Evolutionary conservation across 2,888 invertebrate species (phyloP).

Genomic region (Agonopterix subpropinquella): DNA sequence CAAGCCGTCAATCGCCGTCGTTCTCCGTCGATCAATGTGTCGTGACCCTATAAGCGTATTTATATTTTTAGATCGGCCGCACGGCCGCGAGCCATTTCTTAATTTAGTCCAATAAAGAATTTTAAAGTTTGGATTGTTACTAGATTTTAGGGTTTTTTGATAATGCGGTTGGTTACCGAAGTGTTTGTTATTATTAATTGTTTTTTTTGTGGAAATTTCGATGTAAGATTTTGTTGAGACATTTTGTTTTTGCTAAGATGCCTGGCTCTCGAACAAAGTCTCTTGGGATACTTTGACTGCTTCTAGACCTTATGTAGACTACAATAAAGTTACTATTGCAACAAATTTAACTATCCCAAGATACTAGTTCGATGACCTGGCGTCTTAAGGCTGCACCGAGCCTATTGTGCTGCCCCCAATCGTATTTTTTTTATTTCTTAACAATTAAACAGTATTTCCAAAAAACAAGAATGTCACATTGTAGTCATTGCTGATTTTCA

Average conservation of each 20-base stretch:
- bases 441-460: no score
- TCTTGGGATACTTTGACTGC: neutral
- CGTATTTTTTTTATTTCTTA: no score
- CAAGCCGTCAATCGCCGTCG: no score
- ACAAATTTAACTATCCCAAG: no score
- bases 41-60: neutral
- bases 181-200: neutral
- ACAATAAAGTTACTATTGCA: no score
- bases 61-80: slow-evolving; percentile 1
- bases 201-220: neutral
- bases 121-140: slow-evolving; percentile 30
- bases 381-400: no score
- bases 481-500: no score
- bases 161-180: slow-evolving; percentile 13
- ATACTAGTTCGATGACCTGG: no score
- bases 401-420: no score
- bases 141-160: slow-evolving; percentile 19
- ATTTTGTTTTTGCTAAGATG: neutral
- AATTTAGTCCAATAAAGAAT: slow-evolving; percentile 25
- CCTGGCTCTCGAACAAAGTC: neutral
- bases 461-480: no score
- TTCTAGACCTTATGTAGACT: no score
- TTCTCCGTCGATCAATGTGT: no score
- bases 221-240: neutral
- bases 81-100: slow-evolving; percentile 26